A percentile compares a stretch with the other conserved stretches of the same genome.
These are phyloP conservation scores for Eupristina koningsbergeri DNA, from an alignment of 1,140 invertebrate species.

Conservation along the genomic window DNA sequence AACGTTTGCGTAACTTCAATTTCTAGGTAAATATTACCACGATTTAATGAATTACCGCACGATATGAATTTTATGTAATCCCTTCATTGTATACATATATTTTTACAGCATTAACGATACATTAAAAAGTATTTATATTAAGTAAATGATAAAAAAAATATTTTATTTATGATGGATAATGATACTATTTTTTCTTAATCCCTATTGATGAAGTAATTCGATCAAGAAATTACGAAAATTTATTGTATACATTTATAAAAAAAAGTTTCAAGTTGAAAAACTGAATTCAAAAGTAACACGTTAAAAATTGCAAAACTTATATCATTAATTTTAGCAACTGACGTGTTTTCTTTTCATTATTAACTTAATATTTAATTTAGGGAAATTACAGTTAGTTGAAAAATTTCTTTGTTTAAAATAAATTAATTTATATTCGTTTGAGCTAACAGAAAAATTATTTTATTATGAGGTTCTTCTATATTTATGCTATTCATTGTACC, in stretches of 20 bases:
- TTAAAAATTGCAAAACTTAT: not conserved
- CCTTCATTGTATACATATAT: not conserved
- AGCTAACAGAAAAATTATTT: not conserved
- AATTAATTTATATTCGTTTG: not conserved
- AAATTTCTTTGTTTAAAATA: not conserved
- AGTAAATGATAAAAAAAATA: not conserved
- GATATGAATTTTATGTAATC: not conserved
- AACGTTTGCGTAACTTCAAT: not conserved
- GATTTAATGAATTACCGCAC: not conserved
- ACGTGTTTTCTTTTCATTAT: not conserved
- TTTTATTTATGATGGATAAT: not conserved
- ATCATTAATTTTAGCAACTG: not conserved
- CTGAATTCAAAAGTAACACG: not conserved
- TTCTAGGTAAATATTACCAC: not conserved
- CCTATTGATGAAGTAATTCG: not conserved
- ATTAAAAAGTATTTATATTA: not conserved
- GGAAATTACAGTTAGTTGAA: not conserved
- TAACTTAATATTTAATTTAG: not conserved
- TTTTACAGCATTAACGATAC: not conserved
- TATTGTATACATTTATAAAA: not conserved
- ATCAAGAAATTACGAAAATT: not conserved
- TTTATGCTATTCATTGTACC: too few species aligned
- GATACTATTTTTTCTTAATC: not conserved
- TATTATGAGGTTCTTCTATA: too few species aligned
- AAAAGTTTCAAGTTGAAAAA: not conserved